Evolutionary conservation across 2,113 vertebrate genomes (phyloP).

Genomic region (Macaca nemestrina): DNA sequence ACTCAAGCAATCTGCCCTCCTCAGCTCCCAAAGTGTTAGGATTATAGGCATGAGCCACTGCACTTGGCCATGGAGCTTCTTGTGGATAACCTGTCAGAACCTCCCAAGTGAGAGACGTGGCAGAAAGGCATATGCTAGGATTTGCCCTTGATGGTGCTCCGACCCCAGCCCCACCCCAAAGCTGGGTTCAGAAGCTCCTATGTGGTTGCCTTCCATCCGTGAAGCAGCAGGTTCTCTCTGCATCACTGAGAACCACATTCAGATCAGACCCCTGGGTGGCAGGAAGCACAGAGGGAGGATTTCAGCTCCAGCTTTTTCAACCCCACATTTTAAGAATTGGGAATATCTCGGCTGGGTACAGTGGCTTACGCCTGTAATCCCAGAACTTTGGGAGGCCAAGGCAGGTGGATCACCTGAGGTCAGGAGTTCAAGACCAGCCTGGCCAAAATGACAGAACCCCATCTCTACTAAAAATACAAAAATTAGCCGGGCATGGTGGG

Average conservation of each 20-base stretch:
- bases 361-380: no score
- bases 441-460: no score
- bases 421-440: no score
- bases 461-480: no score
- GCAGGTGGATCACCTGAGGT: no score
- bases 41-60: no score
- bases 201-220: not conserved
- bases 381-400: no score
- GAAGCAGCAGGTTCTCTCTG: not conserved
- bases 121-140: not conserved
- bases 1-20: no score
- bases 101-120: fast-evolving
- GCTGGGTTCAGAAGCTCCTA: not conserved
- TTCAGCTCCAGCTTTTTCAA: not conserved
- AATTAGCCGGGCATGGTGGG: no score
- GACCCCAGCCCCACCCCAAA: not conserved
- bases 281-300: not conserved
- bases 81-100: not conserved
- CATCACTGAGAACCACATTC: not conserved
- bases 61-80: not conserved
- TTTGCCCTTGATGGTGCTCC: not conserved
- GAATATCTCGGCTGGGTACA: not conserved
- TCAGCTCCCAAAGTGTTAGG: no score
- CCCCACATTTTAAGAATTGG: not conserved
- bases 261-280: not conserved